Evolutionary conservation across 2,888 invertebrate genomes (phyloP), one percentile per base, ranked within the genome.

Genomic region (Eudemis profundana): DNA sequence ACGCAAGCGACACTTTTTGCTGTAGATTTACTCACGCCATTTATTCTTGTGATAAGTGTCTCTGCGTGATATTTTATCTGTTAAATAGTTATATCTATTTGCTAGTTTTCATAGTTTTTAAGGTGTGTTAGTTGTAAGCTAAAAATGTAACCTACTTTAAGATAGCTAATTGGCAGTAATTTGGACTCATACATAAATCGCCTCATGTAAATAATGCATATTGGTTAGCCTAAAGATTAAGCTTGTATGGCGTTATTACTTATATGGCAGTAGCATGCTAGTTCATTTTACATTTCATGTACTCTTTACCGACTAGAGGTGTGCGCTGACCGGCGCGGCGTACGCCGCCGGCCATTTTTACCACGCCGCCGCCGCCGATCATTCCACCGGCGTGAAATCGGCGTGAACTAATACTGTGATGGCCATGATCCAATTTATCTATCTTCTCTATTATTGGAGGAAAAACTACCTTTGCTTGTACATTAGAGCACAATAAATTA

Each of bases 231-330:
- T n/a, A 56, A 14, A 56, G 12, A 15, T 27, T 56, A 40, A 17
- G 42, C 56, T 53, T 53, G 19, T 53, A 36, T 17, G 36, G n/a
- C 14, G 12, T 21, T 12, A 42, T 46, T 46, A 46, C 10, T 3
- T 21, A 14, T 49, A 27, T 15, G 17, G 33, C 23, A 57, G 15
- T 15, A 19, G 33, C 23, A 57, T 57, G 57, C 57, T 57, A 19
- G 7, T 57, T 0, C 7, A 40, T 17, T 53, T 15, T 49, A n/a
- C n/a, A 23, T 23, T 15, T 17, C 8, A 33, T n/a, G n/a, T n/a
- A n/a, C n/a, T n/a, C n/a, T n/a, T n/a, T n/a, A n/a, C n/a, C n/a
- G n/a, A n/a, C n/a, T n/a, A n/a, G n/a, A n/a, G n/a, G n/a, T n/a
- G n/a, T n/a, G n/a, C n/a, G n/a, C n/a, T n/a, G n/a, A n/a, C n/a